Conservation (phyloP, 2,113 vertebrate species). For the Caretta caretta region DNA sequence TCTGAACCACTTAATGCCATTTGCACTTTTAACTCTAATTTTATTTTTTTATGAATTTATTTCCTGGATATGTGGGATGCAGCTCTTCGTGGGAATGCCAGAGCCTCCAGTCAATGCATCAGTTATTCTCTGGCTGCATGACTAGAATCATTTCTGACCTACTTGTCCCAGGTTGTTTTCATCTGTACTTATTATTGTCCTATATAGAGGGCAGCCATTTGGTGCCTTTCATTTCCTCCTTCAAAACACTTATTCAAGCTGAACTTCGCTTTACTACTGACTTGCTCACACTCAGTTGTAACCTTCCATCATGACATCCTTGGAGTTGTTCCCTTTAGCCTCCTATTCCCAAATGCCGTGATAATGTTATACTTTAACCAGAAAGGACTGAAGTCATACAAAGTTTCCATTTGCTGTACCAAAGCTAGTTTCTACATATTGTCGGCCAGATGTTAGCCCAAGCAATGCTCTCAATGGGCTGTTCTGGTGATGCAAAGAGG, state of each 20-base stretch:
- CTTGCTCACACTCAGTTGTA: neutral
- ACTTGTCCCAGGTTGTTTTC: constrained; percentile 20
- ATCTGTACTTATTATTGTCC: constrained; percentile 33
- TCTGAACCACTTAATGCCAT: neutral
- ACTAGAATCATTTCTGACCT: constrained; percentile 28
- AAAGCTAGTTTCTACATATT: neutral
- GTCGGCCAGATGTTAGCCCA: accelerated
- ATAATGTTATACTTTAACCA: neutral
- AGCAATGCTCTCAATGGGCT: neutral
- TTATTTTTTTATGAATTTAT: neutral
- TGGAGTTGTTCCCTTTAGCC: neutral
- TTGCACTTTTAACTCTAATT: neutral
- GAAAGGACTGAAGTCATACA: neutral
- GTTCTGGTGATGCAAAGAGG: neutral
- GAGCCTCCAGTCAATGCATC: neutral
- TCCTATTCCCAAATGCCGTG: neutral
- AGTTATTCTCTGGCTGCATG: constrained; percentile 24
- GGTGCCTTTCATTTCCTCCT: neutral
- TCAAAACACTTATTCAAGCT: neutral
- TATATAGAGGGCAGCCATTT: constrained; percentile 7
- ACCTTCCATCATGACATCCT: neutral
- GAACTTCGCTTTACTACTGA: neutral
- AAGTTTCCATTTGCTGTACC: neutral
- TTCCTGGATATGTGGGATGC: constrained; percentile 13
- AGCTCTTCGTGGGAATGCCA: constrained; percentile 26